phyloP scores from a whole-genome alignment of 2,888 invertebrate species.

The Cataglyphis albicans region DNA sequence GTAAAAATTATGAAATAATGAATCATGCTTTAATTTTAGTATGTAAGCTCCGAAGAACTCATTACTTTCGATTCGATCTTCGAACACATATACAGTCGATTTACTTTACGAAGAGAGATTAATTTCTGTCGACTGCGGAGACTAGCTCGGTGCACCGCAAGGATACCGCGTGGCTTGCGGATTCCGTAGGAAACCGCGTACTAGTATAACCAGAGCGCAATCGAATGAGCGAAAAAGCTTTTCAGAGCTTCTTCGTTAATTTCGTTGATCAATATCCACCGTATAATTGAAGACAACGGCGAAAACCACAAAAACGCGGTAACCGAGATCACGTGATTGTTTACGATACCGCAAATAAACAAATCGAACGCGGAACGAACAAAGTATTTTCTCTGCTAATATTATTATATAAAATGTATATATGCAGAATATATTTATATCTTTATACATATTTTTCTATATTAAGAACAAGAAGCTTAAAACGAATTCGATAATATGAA shows the following conservation, averaged over 20 bases:
- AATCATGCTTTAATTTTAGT: not conserved
- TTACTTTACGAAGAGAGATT: conserved; percentile 9
- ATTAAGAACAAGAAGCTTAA: not conserved
- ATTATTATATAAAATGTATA: not conserved
- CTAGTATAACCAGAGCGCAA: conserved; percentile 8
- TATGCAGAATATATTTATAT: not conserved
- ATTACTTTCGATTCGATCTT: not conserved
- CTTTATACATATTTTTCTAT: not conserved
- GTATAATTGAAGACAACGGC: conserved; percentile 31
- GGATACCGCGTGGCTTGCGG: conserved; percentile 18
- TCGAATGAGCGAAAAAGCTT: conserved; percentile 30
- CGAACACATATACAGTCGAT: not conserved
- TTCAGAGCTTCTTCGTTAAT: conserved; percentile 28
- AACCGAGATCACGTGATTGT: conserved; percentile 44
- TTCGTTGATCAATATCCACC: not conserved
- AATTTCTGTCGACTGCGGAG: conserved; percentile 9
- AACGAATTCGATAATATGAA: not conserved
- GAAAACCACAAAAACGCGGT: conserved; percentile 21
- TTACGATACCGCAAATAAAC: conserved; percentile 37
- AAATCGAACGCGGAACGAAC: not conserved
- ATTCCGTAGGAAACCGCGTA: conserved; percentile 7
- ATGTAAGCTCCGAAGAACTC: not conserved
- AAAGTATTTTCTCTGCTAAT: not conserved
- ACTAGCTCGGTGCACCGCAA: not conserved
- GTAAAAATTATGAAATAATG: not conserved